These are phyloP conservation scores for Drepana falcataria DNA, from an alignment of 2,888 invertebrate genomes.

Conservation along the genomic window DNA sequence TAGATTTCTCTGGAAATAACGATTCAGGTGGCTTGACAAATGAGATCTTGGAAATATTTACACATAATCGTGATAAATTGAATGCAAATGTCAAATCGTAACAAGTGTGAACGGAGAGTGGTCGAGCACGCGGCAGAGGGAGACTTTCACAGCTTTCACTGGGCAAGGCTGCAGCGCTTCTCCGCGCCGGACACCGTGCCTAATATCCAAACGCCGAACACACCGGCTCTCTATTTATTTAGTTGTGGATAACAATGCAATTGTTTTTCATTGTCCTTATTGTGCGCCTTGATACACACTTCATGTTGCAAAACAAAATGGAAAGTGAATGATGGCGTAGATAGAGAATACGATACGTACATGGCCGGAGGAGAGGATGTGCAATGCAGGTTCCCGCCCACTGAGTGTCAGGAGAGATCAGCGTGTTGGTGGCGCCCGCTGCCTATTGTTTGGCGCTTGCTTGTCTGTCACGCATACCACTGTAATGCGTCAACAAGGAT, in stretches of 20 bases:
- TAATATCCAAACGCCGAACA: conserved; percentile 32
- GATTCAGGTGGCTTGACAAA: background rate
- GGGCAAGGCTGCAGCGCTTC: conserved; percentile 51
- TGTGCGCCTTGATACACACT: conserved; percentile 47
- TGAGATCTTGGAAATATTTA: background rate
- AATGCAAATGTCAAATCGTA: conserved; percentile 29
- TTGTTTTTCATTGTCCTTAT: conserved; percentile 64
- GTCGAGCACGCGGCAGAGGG: conserved; percentile 28
- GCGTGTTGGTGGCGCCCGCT: conserved; percentile 59
- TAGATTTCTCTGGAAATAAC: background rate
- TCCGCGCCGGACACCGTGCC: conserved; percentile 36
- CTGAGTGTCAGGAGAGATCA: conserved; percentile 46
- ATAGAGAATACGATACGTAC: conserved; percentile 48
- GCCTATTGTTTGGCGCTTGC: conserved; percentile 45
- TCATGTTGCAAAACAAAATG: conserved; percentile 62
- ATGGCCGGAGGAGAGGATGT: conserved; percentile 64
- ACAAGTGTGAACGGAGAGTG: conserved; percentile 45
- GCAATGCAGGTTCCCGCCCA: conserved; percentile 58
- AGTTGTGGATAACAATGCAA: conserved; percentile 59
- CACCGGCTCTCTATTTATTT: conserved; percentile 71
- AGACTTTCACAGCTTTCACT: conserved; percentile 76
- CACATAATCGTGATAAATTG: conserved; percentile 3
- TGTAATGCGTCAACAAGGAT: background rate
- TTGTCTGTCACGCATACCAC: conserved; percentile 17
- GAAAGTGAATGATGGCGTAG: conserved; percentile 60